These are phyloP conservation scores for Montipora efflorescens DNA, from an alignment of 64 coral and sea anemone species.

Conservation along the genomic window DNA sequence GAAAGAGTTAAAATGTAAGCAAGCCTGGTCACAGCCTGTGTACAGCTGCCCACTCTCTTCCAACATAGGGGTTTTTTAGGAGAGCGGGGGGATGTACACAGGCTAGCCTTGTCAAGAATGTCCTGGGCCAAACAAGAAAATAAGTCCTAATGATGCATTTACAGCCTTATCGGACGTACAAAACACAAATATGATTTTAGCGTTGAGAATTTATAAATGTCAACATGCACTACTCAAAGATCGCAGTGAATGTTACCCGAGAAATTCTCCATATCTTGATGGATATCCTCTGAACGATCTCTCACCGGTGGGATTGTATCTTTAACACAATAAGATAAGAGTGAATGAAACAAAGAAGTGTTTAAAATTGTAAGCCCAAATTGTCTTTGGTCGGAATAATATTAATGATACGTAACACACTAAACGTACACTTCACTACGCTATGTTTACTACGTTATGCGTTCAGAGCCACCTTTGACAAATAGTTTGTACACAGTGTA, in stretches of 20 bases:
- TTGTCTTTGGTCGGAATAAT: not conserved
- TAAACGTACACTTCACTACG: not conserved
- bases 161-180: not conserved
- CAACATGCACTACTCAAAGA: conserved; percentile 51
- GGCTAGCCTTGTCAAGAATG: no score
- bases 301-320: conserved; percentile 36
- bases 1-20: no score
- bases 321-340: conserved; percentile 57
- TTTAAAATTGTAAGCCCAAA: not conserved
- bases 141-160: not conserved
- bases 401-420: not conserved
- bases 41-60: no score
- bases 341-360: not conserved
- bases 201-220: conserved; percentile 26
- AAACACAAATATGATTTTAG: not conserved
- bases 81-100: no score
- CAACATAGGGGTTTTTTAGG: no score
- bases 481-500: not conserved
- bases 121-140: no score
- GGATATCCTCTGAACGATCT: conserved; percentile 57
- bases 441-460: not conserved
- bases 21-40: no score
- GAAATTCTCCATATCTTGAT: conserved; percentile 59
- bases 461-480: not conserved
- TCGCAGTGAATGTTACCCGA: conserved; percentile 57